Evolutionary conservation across 2,888 invertebrate genomes (phyloP).

Genomic region (Microchrysa polita): DNA sequence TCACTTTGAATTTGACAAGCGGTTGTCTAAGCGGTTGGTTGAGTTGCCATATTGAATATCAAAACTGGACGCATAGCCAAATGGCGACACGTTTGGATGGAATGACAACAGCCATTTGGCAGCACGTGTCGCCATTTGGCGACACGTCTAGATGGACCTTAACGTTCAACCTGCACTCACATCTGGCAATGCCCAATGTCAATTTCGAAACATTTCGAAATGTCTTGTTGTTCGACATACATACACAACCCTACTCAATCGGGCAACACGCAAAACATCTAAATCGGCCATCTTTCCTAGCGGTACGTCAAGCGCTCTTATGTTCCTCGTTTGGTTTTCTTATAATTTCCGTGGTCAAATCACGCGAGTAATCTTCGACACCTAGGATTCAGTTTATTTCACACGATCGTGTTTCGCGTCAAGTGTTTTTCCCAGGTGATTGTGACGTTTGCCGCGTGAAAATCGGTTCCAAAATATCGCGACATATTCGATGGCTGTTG

Average conservation of each 20-base stretch:
- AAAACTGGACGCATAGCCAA: no score
- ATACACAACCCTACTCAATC: constrained; percentile 4
- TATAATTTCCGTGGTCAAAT: constrained; percentile 35
- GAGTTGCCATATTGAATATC: no score
- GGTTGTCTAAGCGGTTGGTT: no score
- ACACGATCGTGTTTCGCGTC: background rate
- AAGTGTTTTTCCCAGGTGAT: background rate
- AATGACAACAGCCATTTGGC: no score
- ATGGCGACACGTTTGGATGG: no score
- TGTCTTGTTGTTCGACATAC: no score
- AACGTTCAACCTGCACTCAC: no score
- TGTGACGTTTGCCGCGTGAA: background rate
- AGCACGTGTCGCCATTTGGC: no score
- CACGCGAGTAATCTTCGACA: constrained; percentile 29
- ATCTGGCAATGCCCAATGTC: no score
- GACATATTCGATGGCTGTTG: background rate
- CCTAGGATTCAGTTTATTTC: constrained; percentile 24
- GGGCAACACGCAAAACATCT: constrained; percentile 33
- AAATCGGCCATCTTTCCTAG: constrained; percentile 45
- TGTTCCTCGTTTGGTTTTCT: constrained; percentile 48
- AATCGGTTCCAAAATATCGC: background rate
- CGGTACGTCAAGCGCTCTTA: constrained; percentile 48
- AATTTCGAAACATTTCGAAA: no score
- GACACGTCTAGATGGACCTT: no score
- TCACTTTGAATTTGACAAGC: no score